Evolutionary conservation across 2,113 vertebrate species (phyloP), one percentile per base, ranked within the genome.

Genomic region (Rhinoderma darwinii): DNA sequence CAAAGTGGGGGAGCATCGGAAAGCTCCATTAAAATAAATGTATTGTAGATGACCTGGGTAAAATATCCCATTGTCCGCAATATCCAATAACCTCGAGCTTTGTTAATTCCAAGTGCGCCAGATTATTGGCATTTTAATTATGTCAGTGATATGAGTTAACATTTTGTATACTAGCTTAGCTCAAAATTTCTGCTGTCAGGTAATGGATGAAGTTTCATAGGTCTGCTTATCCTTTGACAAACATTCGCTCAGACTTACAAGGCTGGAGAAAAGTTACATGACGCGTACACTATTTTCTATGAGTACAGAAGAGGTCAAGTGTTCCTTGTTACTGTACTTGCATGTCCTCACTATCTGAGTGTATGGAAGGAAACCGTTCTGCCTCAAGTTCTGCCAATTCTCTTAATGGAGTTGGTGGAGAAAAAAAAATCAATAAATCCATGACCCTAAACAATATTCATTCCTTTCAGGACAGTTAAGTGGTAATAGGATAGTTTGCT

Each of bases 361-460:
- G 22, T 41, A 61, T 43, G 54, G 59, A 43, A 43, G 50, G 32
- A n/a, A 80, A 25, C 9, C 4, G 15, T 41, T 76, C 74, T 66
- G 56, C 39, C 39, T 82, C 22, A 12, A 27, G 35, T 25, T 18
- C 17, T 43, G 73, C 63, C 54, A 84, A 59, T 76, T 77, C 39
- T 54, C 83, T 35, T 84, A 63, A 84, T 84, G 51, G 73, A 76
- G 39, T 76, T 44, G 51, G 47, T 61, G 54, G 73, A 76, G 30
- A 75, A 41, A 35, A 75, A 41, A 35, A 75, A 84, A 77, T 75
- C 73, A 63, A 76, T 84, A 76, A 84, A 51, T 73, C 25, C n/a
- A 44, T 39, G 39, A 75, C 83, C 47, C 83, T 20, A 47, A 41
- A 77, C 72, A 84, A 76, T 84, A 76, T 77, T 77, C 35, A 84